phyloP scores from a whole-genome alignment of 1,140 invertebrate genomes.

The Acromyrmex charruanus region DNA sequence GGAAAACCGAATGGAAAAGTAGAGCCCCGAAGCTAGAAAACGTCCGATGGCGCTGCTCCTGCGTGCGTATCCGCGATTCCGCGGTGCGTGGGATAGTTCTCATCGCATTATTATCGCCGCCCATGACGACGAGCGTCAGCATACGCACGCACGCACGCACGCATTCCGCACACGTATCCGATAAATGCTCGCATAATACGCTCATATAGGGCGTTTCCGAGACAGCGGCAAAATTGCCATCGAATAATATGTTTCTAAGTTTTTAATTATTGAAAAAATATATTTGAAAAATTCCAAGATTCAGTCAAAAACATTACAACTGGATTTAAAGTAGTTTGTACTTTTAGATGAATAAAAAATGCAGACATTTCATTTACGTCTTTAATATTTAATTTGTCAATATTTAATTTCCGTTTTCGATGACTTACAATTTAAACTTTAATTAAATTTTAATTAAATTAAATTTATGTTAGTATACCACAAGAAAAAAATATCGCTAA shows the following conservation, averaged over 20 bases:
- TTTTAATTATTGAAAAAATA: background rate
- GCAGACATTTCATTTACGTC: background rate
- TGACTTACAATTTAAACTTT: background rate
- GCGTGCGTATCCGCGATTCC: constrained; percentile 68
- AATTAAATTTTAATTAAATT: no score
- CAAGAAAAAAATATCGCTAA: background rate
- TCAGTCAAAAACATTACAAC: background rate
- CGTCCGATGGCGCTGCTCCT: constrained; percentile 44
- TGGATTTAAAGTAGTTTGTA: background rate
- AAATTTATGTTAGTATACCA: no score
- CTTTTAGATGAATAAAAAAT: background rate
- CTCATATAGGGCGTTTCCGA: constrained; percentile 40
- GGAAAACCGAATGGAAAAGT: constrained; percentile 68
- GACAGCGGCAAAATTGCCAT: background rate
- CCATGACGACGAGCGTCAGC: constrained; percentile 46
- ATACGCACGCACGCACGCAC: constrained; percentile 43
- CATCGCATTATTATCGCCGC: constrained; percentile 82
- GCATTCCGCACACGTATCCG: constrained; percentile 64
- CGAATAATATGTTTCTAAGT: background rate
- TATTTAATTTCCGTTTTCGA: background rate
- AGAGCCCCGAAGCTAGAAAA: constrained; percentile 68
- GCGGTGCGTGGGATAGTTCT: constrained; percentile 85
- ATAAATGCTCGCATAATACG: constrained; percentile 51
- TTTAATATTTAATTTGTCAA: background rate
- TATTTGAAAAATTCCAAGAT: background rate